phyloP scores from a whole-genome alignment of 2,797 vertebrate species.

The Enteromius afrohamiltoni region DNA sequence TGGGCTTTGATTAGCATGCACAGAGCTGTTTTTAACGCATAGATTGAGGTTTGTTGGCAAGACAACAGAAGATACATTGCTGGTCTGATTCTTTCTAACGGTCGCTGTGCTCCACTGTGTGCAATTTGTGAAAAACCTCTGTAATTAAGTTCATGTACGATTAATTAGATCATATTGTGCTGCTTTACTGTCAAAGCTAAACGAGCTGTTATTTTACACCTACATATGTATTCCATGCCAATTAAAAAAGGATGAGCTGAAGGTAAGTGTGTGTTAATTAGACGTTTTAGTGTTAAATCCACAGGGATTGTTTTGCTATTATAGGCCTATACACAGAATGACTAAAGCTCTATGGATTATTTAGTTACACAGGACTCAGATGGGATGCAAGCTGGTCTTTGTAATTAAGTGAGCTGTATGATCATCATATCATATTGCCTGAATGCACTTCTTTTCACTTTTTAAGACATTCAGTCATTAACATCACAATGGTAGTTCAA shows the following conservation, averaged over 20 bases:
- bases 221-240: slow-evolving; percentile 16
- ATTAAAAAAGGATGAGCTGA: slow-evolving; percentile 20
- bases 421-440: slow-evolving; percentile 17
- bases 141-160: slow-evolving; percentile 14
- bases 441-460: neutral
- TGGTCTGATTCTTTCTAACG: slow-evolving; percentile 31
- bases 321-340: slow-evolving; percentile 20
- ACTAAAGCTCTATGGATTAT: slow-evolving; percentile 38
- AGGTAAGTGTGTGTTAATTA: slow-evolving; percentile 16
- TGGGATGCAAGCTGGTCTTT: slow-evolving; percentile 11
- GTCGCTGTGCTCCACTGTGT: slow-evolving; percentile 1
- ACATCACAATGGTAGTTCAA: neutral
- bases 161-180: slow-evolving; percentile 21
- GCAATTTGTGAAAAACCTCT: slow-evolving; percentile 5
- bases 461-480: neutral
- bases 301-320: slow-evolving; percentile 33
- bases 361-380: slow-evolving; percentile 13
- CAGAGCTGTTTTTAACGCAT: neutral
- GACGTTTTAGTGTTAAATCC: slow-evolving; percentile 22
- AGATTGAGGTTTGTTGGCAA: slow-evolving; percentile 18
- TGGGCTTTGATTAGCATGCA: slow-evolving; percentile 31
- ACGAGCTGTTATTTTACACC: neutral
- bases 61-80: slow-evolving; percentile 20
- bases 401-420: slow-evolving; percentile 16
- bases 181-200: slow-evolving; percentile 35